Evolutionary conservation across 2,888 invertebrate genomes (phyloP).

Genomic region (Oscheius onirici): DNA sequence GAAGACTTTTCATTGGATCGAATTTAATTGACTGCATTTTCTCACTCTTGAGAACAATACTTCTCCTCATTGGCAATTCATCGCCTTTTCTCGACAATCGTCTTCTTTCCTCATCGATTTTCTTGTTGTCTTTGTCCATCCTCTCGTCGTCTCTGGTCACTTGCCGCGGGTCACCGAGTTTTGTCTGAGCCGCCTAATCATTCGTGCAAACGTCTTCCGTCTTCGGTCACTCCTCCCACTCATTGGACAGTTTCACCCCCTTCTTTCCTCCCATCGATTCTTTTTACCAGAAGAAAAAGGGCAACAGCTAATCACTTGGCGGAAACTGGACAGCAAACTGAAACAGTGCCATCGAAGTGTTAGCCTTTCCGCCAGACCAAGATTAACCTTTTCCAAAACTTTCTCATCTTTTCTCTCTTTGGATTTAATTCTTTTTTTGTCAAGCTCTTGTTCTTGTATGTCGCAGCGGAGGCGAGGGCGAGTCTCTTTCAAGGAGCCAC

Average conservation of each 20-base stretch:
- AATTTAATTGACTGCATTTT: too few species aligned
- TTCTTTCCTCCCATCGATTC: background rate
- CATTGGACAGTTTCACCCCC: background rate
- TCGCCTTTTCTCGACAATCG: background rate
- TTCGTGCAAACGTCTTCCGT: slow-evolving; percentile 23
- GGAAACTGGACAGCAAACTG: slow-evolving; percentile 26
- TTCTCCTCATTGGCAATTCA: background rate
- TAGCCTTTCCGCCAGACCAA: background rate
- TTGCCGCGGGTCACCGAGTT: slow-evolving; percentile 17
- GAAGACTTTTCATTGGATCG: too few species aligned
- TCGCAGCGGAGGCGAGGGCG: slow-evolving; percentile 42
- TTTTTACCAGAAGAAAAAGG: background rate
- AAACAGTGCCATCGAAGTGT: background rate
- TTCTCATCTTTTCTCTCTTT: background rate
- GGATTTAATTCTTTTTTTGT: background rate
- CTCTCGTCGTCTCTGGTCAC: slow-evolving; percentile 1
- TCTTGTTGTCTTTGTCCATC: background rate
- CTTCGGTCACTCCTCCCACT: too few species aligned
- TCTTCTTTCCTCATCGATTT: background rate
- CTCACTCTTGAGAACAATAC: too few species aligned
- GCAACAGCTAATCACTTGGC: background rate
- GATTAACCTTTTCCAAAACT: slow-evolving; percentile 1
- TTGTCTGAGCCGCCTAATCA: slow-evolving; percentile 21
- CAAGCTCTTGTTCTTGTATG: background rate
- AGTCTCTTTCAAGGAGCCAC: slow-evolving; percentile 50